Evolutionary conservation across 2,888 invertebrate genomes (phyloP), one percentile per base, ranked within the genome.

Genomic region (Aspidiotus rigidus): DNA sequence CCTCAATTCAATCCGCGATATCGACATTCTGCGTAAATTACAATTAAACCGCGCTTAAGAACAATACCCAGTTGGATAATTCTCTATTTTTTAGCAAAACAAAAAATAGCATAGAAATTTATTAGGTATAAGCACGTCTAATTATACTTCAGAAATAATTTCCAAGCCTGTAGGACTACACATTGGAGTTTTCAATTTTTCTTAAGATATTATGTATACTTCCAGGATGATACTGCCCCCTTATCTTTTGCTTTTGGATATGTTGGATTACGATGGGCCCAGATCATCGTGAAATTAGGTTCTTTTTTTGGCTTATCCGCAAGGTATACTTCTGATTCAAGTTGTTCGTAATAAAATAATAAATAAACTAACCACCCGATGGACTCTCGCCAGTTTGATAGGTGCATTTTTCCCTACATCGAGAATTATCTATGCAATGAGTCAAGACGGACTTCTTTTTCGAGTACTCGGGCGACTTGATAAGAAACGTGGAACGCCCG

Each of bases 361-460:
- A n/a, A 54, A 44, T 15, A 57, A 54, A 15, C 17, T 15, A 59
- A 55, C 13, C 16, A 40, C 5, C 49, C 28, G 53, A 42, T 66
- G 6, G 44, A 41, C 8, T 61, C 40, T 59, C 71, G 79, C 9
- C 76, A 93, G 90, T 77, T 80, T 93, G 44, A 84, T 90, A 74
- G 92, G 92, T 0, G 85, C 88, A 0, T 83, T 93, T 79, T 92
- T 87, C 76, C 89, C 92, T 0, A 77, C 93, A 70, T 89, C 93
- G 0, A 82, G 93, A 16, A 84, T 93, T 41, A 86, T 93, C 62
- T 93, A 93, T 77, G 86, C 92, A 0, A 93, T 94, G 93, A 86
- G 93, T 0, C 83, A 85, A 1, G 93, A 94, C 75, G 91, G 93
- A 0, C 79, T 93, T 7, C 80, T 93, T 60, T 87, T 89, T 76